A percentile compares a stretch with the other conserved stretches of the same genome.
Evolutionary conservation across 1,140 invertebrate species (phyloP).

Genomic region (Nephotettix cincticeps): DNA sequence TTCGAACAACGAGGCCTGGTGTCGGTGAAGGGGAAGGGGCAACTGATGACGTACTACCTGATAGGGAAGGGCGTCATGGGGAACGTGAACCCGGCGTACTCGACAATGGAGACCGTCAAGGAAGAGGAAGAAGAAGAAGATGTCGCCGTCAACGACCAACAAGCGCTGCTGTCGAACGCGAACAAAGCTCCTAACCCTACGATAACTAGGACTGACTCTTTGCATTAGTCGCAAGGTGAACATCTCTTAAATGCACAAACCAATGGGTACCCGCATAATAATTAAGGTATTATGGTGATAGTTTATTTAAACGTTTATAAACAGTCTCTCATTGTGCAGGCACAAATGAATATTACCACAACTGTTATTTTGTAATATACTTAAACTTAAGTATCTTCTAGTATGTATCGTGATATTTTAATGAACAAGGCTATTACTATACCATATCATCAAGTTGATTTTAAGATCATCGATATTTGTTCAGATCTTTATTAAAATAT

Average conservation of each 20-base stretch:
- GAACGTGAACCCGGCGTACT: neutral
- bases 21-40: conserved; percentile 92
- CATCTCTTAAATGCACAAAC: neutral
- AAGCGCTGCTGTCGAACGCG: conserved; percentile 8
- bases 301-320: too few relatives aligned
- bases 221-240: neutral
- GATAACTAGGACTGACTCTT: neutral
- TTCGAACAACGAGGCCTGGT: conserved; percentile 91
- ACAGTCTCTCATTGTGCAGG: too few relatives aligned
- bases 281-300: too few relatives aligned
- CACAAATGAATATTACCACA: too few relatives aligned
- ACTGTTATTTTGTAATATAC: too few relatives aligned
- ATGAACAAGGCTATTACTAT: too few relatives aligned
- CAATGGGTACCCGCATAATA: neutral
- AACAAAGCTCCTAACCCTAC: neutral
- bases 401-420: too few relatives aligned
- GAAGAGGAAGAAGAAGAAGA: conserved; percentile 42
- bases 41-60: conserved; percentile 93
- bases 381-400: too few relatives aligned
- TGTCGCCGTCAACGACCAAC: conserved; percentile 29
- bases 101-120: conserved; percentile 38
- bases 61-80: conserved; percentile 58
- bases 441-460: too few relatives aligned
- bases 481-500: too few relatives aligned
- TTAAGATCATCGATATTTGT: too few relatives aligned